Conservation (phyloP, 1,140 invertebrate genomes). For the Meloidogyne floridensis region DNA sequence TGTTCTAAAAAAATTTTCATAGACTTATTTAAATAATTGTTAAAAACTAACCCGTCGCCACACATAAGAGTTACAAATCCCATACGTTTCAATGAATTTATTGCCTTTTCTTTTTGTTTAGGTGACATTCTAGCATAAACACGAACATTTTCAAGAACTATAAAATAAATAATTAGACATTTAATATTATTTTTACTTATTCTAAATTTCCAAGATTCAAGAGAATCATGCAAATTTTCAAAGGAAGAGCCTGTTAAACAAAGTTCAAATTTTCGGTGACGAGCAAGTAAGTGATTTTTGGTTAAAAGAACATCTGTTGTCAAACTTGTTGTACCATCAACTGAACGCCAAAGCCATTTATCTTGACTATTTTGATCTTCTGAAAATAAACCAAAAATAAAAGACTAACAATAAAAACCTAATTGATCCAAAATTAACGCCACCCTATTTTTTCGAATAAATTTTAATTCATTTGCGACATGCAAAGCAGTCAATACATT, state of each 20-base stretch:
- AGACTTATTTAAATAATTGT: not conserved
- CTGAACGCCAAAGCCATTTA: conserved; percentile 33
- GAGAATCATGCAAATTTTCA: conserved; percentile 26
- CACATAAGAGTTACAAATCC: conserved; percentile 95
- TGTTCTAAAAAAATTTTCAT: conserved; percentile 69
- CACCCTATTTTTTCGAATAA: conserved; percentile 75
- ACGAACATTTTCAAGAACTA: conserved; percentile 71
- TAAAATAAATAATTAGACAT: not conserved
- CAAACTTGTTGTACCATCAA: not conserved
- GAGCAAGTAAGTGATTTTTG: conserved; percentile 42
- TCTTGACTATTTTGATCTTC: not conserved
- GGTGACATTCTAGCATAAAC: conserved; percentile 91
- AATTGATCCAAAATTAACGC: conserved; percentile 73
- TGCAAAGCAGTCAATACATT: conserved; percentile 98
- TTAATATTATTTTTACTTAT: not conserved
- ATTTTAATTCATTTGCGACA: conserved; percentile 89
- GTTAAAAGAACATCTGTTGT: conserved; percentile 69
- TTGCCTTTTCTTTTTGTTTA: conserved; percentile 93
- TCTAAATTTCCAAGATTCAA: conserved; percentile 16
- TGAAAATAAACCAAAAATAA: not conserved
- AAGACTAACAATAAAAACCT: conserved; percentile 16
- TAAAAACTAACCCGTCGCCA: conserved; percentile 80
- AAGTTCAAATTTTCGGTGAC: conserved; percentile 78
- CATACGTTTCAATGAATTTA: conserved; percentile 82
- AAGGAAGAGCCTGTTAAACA: conserved; percentile 87